A percentile compares a stretch with the other conserved stretches of the same genome.
Conservation (phyloP, 2,888 invertebrate species). For the Fragum fragum region DNA sequence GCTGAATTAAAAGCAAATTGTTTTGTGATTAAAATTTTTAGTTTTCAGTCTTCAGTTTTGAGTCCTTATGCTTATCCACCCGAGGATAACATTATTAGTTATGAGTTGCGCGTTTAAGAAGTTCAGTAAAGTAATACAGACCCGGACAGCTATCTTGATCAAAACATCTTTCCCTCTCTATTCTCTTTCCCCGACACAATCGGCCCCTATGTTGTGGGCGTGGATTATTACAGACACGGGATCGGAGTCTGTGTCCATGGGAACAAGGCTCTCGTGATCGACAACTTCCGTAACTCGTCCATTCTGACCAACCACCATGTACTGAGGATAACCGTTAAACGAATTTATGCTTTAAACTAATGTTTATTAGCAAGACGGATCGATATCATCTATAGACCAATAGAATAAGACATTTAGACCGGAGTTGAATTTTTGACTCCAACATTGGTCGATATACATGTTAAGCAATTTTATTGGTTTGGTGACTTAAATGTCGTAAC, state of each 20-base stretch:
- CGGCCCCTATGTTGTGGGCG: slow-evolving; percentile 79
- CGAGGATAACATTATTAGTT: too few relatives aligned
- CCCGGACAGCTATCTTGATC: slow-evolving; percentile 74
- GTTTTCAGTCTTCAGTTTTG: background rate
- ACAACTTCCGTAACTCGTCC: slow-evolving; percentile 81
- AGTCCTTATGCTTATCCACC: too few relatives aligned
- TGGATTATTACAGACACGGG: slow-evolving; percentile 82
- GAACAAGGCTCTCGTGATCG: slow-evolving; percentile 75
- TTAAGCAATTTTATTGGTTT: too few relatives aligned
- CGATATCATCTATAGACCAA: too few relatives aligned
- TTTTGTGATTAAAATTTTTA: background rate
- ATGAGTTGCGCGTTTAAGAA: too few relatives aligned
- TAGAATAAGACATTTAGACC: too few relatives aligned
- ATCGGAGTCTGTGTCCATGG: slow-evolving; percentile 74
- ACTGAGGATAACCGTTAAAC: too few relatives aligned
- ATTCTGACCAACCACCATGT: slow-evolving; percentile 82
- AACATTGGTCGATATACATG: too few relatives aligned
- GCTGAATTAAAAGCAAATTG: background rate
- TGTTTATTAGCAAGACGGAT: too few relatives aligned
- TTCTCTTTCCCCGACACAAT: slow-evolving; percentile 76
- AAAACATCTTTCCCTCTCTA: slow-evolving; percentile 75
- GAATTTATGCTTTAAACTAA: too few relatives aligned
- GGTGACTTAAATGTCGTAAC: too few relatives aligned
- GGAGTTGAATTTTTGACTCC: too few relatives aligned
- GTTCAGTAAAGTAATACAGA: slow-evolving; percentile 8